Conservation (phyloP, 1,140 invertebrate species). For the Heliconius melpomene region DNA sequence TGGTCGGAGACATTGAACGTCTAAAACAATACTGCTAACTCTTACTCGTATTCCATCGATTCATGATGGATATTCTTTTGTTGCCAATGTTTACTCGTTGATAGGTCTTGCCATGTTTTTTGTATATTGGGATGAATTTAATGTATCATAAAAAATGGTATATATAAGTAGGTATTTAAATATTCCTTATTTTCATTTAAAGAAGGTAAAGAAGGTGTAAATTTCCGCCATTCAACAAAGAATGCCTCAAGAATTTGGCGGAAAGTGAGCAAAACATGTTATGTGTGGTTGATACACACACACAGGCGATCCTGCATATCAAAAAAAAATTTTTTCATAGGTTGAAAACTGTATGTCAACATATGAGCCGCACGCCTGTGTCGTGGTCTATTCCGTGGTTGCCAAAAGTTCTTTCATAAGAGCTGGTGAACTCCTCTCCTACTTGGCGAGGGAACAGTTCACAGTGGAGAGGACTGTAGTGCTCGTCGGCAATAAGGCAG, state of each 20-base stretch:
- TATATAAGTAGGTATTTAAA: too few relatives aligned
- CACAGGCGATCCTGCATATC: not conserved
- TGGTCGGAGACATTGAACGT: constrained; percentile 16
- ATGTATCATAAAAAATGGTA: not conserved
- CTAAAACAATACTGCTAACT: not conserved
- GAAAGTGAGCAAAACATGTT: too few relatives aligned
- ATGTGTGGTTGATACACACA: not conserved
- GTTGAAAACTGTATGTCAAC: constrained; percentile 92
- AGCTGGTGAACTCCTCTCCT: constrained; percentile 90
- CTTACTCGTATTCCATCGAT: not conserved
- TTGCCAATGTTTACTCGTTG: not conserved
- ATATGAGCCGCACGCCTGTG: constrained; percentile 94
- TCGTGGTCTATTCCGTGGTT: constrained; percentile 93
- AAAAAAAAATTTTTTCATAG: constrained; percentile 60
- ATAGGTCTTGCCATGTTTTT: not conserved
- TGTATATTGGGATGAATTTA: not conserved
- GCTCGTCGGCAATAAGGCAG: constrained; percentile 96
- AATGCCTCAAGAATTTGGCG: too few relatives aligned
- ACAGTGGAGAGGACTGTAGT: constrained; percentile 92
- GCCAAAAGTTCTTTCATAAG: constrained; percentile 89
- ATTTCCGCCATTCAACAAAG: too few relatives aligned
- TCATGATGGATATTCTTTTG: not conserved
- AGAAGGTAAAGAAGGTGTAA: too few relatives aligned
- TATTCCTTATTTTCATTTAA: too few relatives aligned
- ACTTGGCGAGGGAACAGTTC: constrained; percentile 89